Evolutionary conservation across 2,888 invertebrate species (phyloP).

Genomic region (Lacanobia oleracea): DNA sequence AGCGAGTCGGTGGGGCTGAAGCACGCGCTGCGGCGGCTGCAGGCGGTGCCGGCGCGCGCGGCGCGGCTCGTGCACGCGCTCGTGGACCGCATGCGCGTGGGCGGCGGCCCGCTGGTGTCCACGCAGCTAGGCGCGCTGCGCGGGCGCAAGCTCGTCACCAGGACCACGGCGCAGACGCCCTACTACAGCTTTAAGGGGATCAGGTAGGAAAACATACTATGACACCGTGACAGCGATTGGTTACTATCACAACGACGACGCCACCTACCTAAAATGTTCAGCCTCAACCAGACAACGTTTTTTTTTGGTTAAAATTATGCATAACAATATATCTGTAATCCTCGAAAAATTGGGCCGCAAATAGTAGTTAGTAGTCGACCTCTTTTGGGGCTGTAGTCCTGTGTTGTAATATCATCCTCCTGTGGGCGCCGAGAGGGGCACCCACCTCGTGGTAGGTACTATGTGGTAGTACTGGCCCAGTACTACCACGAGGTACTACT

Average conservation of each 20-base stretch:
- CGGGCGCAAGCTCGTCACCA: constrained; percentile 83
- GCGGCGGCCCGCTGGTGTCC: constrained; percentile 85
- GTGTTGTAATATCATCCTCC: too few relatives aligned
- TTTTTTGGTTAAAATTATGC: too few relatives aligned
- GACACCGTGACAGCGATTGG: not conserved
- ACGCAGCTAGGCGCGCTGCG: constrained; percentile 83
- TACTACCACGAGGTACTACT: too few relatives aligned
- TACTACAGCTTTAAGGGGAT: constrained; percentile 89
- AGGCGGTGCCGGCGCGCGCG: constrained; percentile 87
- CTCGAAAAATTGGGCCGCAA: too few relatives aligned
- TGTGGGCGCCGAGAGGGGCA: too few relatives aligned
- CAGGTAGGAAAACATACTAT: constrained; percentile 73
- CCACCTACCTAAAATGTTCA: too few relatives aligned
- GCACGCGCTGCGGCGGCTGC: constrained; percentile 85
- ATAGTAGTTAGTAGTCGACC: too few relatives aligned
- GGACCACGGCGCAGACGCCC: constrained; percentile 82
- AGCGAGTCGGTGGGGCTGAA: constrained; percentile 88
- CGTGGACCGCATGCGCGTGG: constrained; percentile 89
- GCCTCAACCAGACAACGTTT: too few relatives aligned
- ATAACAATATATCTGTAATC: too few relatives aligned
- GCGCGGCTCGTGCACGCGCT: constrained; percentile 87
- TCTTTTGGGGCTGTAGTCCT: too few relatives aligned
- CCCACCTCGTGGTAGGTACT: too few relatives aligned
- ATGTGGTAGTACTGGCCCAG: too few relatives aligned
- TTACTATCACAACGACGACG: not conserved